A percentile compares a stretch with the other conserved stretches of the same genome.
phyloP scores from a whole-genome alignment of 1,140 invertebrate species.

The Philotrypesis tridentata region DNA sequence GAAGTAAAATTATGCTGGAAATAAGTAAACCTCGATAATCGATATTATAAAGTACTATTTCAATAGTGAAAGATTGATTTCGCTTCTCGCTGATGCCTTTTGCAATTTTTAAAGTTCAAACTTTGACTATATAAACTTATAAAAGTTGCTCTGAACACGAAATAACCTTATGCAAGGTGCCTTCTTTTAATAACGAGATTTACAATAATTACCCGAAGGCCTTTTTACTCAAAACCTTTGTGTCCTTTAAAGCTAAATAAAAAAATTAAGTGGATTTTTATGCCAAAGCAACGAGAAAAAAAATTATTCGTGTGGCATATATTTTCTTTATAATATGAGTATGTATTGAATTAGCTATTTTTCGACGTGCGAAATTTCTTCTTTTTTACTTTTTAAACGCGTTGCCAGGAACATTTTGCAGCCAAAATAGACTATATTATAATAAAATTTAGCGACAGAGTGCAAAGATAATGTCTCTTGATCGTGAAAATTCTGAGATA shows the following conservation, averaged over 20 bases:
- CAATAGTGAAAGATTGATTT: constrained; percentile 42
- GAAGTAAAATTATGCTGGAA: constrained; percentile 20
- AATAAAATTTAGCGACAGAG: constrained; percentile 10
- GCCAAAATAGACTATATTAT: constrained; percentile 25
- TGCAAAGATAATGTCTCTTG: constrained; percentile 14
- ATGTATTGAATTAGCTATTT: constrained; percentile 41
- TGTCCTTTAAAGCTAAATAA: constrained; percentile 23
- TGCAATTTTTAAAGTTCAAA: constrained; percentile 38
- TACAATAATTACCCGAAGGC: constrained; percentile 31
- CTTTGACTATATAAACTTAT: constrained; percentile 17
- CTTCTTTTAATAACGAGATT: constrained; percentile 39
- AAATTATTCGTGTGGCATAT: constrained; percentile 21
- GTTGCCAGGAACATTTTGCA: constrained; percentile 31
- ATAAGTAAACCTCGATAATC: constrained; percentile 20
- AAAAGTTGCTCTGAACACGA: constrained; percentile 36
- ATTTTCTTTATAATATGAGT: constrained; percentile 40
- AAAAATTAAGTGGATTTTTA: constrained; percentile 34
- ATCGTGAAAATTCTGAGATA: constrained; percentile 18
- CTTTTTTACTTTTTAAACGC: constrained; percentile 40
- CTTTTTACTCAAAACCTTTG: constrained; percentile 30
- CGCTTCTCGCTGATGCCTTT: constrained; percentile 45
- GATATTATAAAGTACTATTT: constrained; percentile 17
- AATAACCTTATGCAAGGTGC: constrained; percentile 45
- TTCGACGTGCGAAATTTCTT: constrained; percentile 32
- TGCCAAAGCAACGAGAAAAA: constrained; percentile 43